These are phyloP conservation scores for Caenorhabditis panamensis DNA, from an alignment of 2,888 invertebrate species.

Conservation along the genomic window DNA sequence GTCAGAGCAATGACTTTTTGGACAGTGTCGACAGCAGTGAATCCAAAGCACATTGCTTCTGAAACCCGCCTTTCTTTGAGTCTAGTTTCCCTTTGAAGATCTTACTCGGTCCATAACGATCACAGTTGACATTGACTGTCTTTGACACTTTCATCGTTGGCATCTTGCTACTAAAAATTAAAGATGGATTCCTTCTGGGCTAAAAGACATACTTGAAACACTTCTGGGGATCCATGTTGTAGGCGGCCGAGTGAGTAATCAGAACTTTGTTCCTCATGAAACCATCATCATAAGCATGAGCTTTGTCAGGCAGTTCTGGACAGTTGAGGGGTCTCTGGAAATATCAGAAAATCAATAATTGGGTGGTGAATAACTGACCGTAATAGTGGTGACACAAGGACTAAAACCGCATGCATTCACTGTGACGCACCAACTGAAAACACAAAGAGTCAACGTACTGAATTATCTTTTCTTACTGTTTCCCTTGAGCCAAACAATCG, in stretches of 20 bases:
- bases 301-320: slow-evolving; percentile 51
- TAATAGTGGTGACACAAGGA: slow-evolving; percentile 48
- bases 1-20: slow-evolving; percentile 61
- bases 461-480: slow-evolving; percentile 33
- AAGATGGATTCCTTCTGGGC: background rate
- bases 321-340: slow-evolving; percentile 62
- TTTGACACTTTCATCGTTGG: slow-evolving; percentile 52
- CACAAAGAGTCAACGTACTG: background rate
- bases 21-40: slow-evolving; percentile 43
- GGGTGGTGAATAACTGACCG: no score
- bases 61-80: slow-evolving; percentile 7
- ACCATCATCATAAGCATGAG: slow-evolving; percentile 62
- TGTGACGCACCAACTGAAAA: slow-evolving; percentile 50
- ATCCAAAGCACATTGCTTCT: slow-evolving; percentile 54
- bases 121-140: slow-evolving; percentile 38
- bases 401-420: slow-evolving; percentile 48
- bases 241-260: slow-evolving; percentile 65
- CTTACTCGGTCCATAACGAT: slow-evolving; percentile 46
- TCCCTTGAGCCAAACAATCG: slow-evolving; percentile 42
- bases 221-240: slow-evolving; percentile 63
- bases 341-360: no score
- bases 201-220: slow-evolving; percentile 59
- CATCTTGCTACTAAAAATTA: slow-evolving; percentile 53
- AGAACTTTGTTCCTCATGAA: slow-evolving; percentile 64
- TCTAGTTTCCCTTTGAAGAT: background rate